phyloP scores from a whole-genome alignment of 35 echinoderm and acorn worm species.

The Lytechinus pictus region DNA sequence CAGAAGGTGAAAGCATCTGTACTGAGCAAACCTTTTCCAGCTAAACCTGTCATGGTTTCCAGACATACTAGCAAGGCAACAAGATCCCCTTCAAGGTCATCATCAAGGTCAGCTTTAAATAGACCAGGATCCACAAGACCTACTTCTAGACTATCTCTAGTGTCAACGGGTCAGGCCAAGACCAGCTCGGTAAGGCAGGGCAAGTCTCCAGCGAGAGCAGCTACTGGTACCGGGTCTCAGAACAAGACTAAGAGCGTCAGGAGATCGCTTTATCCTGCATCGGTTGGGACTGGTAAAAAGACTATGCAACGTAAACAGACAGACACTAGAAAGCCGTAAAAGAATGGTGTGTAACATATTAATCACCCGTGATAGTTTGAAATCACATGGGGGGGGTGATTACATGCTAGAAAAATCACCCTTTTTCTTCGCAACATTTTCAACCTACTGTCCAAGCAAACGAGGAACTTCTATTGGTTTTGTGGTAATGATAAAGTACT shows the following conservation, averaged over 20 bases:
- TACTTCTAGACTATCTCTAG: background rate
- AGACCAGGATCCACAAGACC: background rate
- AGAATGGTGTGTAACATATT: too few species aligned
- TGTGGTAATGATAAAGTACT: too few species aligned
- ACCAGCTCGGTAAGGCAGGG: background rate
- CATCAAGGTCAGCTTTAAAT: background rate
- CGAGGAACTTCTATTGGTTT: too few species aligned
- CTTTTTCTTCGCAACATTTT: too few species aligned
- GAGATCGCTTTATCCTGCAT: slow-evolving; percentile 30
- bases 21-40: background rate
- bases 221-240: background rate
- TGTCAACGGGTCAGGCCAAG: background rate
- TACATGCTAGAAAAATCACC: too few species aligned
- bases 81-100: slow-evolving; percentile 28
- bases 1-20: background rate
- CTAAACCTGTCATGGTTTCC: slow-evolving; percentile 31
- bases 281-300: slow-evolving; percentile 24
- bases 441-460: too few species aligned
- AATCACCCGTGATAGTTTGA: too few species aligned
- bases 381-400: too few species aligned
- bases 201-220: slow-evolving; percentile 7
- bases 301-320: slow-evolving; percentile 24
- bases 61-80: slow-evolving; percentile 15
- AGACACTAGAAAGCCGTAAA: background rate
- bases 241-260: slow-evolving; percentile 43